These are phyloP conservation scores for Brachionus sp. DNA, from an alignment of 1,140 invertebrate genomes.

Conservation along the genomic window DNA sequence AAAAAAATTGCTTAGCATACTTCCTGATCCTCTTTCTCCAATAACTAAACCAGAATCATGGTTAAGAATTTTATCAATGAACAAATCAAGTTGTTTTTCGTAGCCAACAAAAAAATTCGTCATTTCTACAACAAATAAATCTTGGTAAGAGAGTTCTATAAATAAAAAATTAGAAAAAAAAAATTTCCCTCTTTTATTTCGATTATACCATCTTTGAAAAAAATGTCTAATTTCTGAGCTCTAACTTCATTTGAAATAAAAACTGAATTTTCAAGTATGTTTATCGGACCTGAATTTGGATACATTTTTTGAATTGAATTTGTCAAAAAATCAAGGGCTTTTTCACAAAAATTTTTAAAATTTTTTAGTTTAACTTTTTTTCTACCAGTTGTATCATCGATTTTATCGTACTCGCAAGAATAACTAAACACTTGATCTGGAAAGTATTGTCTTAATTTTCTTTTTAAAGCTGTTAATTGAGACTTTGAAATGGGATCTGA, in stretches of 20 bases:
- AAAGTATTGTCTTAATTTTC: constrained; percentile 49
- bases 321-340: constrained; percentile 52
- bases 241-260: constrained; percentile 31
- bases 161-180: background rate
- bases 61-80: constrained; percentile 48
- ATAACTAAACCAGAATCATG: background rate
- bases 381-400: constrained; percentile 48
- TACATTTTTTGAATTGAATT: constrained; percentile 50
- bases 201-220: constrained; percentile 29
- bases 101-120: constrained; percentile 50
- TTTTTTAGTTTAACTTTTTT: constrained; percentile 51
- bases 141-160: constrained; percentile 49
- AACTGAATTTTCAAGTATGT: background rate
- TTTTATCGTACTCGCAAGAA: constrained; percentile 48
- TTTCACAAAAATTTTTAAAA: constrained; percentile 52
- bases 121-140: constrained; percentile 50
- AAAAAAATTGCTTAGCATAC: background rate
- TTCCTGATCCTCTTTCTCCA: background rate
- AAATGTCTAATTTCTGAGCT: background rate
- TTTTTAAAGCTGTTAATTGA: constrained; percentile 53
- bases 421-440: constrained; percentile 51
- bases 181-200: background rate
- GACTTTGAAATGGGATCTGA: constrained; percentile 47
- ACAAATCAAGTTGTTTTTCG: constrained; percentile 48
- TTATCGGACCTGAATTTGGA: constrained; percentile 28